Percentiles rank a stretch among this genome's conserved stretches.
These are phyloP conservation scores for Erynnis tages DNA, from an alignment of 2,888 invertebrate species.

Conservation along the genomic window DNA sequence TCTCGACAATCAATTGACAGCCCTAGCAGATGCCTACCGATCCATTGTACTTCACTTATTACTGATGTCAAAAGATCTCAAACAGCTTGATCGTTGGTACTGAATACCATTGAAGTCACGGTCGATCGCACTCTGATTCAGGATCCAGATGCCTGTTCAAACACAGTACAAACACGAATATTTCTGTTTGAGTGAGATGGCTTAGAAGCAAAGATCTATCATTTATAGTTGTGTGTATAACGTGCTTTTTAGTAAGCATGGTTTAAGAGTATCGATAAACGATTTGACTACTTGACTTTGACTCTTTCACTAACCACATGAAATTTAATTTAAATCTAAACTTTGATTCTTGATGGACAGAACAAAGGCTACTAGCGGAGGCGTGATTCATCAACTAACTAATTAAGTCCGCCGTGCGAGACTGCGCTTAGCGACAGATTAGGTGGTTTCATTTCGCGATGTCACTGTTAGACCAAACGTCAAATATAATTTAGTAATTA, in stretches of 20 bases:
- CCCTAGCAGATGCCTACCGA: constrained; percentile 36
- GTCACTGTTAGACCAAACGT: no score
- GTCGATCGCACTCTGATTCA: constrained; percentile 58
- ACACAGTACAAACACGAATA: neutral
- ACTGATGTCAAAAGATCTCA: constrained; percentile 55
- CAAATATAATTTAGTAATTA: no score
- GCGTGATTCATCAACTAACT: constrained; percentile 37
- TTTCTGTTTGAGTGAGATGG: no score
- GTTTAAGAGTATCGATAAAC: no score
- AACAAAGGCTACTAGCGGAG: constrained; percentile 1
- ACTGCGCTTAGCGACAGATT: constrained; percentile 39
- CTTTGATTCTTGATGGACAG: constrained; percentile 31
- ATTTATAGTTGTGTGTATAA: no score
- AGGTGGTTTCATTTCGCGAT: constrained; percentile 68
- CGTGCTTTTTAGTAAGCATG: no score
- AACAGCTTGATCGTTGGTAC: constrained; percentile 55
- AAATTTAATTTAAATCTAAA: constrained; percentile 33
- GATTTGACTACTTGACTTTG: no score
- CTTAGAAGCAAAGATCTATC: no score
- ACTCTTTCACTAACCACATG: no score
- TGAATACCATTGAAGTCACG: constrained; percentile 66
- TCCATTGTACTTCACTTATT: constrained; percentile 49
- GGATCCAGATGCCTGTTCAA: constrained; percentile 38
- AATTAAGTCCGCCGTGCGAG: constrained; percentile 31
- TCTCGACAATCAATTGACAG: neutral